Evolutionary conservation across 2,797 vertebrate species (phyloP).

Genomic region (Sternarchorhynchus goeldii): DNA sequence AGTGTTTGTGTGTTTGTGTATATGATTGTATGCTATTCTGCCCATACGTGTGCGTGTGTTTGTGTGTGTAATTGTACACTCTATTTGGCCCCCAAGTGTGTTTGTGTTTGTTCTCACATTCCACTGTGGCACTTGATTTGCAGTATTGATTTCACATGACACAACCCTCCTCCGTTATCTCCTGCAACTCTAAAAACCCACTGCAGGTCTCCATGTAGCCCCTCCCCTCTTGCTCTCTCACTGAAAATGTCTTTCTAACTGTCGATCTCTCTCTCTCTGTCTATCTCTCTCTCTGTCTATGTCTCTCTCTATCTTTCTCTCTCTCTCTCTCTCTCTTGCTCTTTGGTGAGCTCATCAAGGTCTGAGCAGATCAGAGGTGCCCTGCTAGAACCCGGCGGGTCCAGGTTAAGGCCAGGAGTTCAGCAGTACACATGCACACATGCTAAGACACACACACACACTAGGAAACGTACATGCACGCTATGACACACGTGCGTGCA

Average conservation of each 20-base stretch:
- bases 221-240: no score
- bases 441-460: no score
- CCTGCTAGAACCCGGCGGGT: not conserved
- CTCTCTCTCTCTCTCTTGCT: not conserved
- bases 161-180: slow-evolving; percentile 14
- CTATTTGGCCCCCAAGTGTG: slow-evolving; percentile 16
- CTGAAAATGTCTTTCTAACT: not conserved
- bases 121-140: not conserved
- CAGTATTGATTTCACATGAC: slow-evolving; percentile 35
- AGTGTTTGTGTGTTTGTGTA: not conserved
- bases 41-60: not conserved
- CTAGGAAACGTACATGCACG: no score
- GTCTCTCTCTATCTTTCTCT: not conserved
- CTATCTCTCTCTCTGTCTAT: not conserved
- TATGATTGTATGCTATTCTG: slow-evolving; percentile 19
- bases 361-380: not conserved
- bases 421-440: no score
- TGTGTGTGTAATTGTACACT: slow-evolving; percentile 1
- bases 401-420: no score
- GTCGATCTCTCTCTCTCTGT: not conserved
- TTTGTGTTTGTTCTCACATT: slow-evolving; percentile 5
- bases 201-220: not conserved
- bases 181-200: not conserved
- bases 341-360: not conserved
- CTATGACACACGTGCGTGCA: no score